These are phyloP conservation scores for Amblyornis subalaris DNA, from an alignment of 2,113 vertebrate genomes.

Conservation along the genomic window DNA sequence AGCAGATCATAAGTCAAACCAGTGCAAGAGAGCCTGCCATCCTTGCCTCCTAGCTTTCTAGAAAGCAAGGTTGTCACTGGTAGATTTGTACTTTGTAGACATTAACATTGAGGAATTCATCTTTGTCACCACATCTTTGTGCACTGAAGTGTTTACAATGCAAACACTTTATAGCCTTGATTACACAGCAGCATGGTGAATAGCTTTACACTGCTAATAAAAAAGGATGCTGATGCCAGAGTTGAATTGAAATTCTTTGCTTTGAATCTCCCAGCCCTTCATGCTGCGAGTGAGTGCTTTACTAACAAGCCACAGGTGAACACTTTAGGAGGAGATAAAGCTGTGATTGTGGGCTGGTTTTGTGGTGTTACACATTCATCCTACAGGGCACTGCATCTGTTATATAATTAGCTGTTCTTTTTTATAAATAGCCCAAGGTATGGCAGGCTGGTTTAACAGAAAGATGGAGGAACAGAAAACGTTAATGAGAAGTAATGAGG, in stretches of 20 bases:
- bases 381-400: background rate
- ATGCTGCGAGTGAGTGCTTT: background rate
- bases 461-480: background rate
- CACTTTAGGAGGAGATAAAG: background rate
- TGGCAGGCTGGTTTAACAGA: background rate
- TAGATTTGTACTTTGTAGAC: background rate
- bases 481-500: conserved; percentile 7
- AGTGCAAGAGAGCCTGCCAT: background rate
- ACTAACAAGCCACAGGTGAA: conserved; percentile 27
- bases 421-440: background rate
- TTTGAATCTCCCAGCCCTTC: background rate
- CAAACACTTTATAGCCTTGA: background rate
- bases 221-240: background rate
- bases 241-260: background rate
- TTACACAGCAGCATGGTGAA: background rate
- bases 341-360: background rate
- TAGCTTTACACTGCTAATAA: conserved; percentile 10
- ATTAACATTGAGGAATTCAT: background rate
- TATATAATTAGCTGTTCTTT: conserved; percentile 29
- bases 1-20: background rate
- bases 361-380: background rate
- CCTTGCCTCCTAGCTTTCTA: background rate
- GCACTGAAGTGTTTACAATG: background rate
- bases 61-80: background rate
- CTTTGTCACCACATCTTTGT: background rate